Conservation (phyloP, 2,797 vertebrate genomes). For the Notolabrus celidotus region DNA sequence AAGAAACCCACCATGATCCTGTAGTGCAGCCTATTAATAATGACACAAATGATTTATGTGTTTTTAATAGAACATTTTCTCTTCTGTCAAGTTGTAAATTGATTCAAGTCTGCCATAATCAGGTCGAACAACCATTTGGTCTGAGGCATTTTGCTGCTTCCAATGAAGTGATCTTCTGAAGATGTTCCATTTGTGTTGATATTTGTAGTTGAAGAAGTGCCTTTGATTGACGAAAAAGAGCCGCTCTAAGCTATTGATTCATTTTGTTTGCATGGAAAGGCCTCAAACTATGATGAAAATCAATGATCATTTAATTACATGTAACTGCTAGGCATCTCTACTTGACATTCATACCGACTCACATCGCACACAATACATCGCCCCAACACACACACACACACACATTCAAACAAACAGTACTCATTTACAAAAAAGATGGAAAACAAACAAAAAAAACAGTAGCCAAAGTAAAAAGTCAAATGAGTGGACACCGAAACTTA, state of each 20-base stretch:
- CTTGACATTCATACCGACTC: constrained; percentile 41
- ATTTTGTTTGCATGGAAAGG: constrained; percentile 36
- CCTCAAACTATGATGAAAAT: constrained; percentile 41
- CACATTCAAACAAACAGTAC: constrained; percentile 30
- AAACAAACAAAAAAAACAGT: constrained; percentile 24
- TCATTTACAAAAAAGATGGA: constrained; percentile 62
- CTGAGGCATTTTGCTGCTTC: constrained; percentile 46
- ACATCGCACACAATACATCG: constrained; percentile 10
- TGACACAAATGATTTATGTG: constrained; percentile 20
- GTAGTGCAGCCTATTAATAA: constrained; percentile 11
- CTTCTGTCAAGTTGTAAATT: constrained; percentile 18
- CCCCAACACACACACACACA: not conserved
- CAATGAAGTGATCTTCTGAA: constrained; percentile 24
- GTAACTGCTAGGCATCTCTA: constrained; percentile 32
- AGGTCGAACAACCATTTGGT: constrained; percentile 55
- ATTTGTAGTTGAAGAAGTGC: not conserved
- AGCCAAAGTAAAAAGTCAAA: constrained; percentile 73
- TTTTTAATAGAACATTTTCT: constrained; percentile 34
- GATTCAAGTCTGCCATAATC: constrained; percentile 1
- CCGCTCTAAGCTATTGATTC: constrained; percentile 15
- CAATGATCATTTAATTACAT: constrained; percentile 18
- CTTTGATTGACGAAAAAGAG: constrained; percentile 24
- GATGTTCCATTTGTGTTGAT: constrained; percentile 2
- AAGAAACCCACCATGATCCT: not conserved
- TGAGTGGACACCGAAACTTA: constrained; percentile 66